A percentile compares a stretch with the other conserved stretches of the same genome.
phyloP scores from a whole-genome alignment of 2,113 vertebrate species.

The Anolis carolinensis region DNA sequence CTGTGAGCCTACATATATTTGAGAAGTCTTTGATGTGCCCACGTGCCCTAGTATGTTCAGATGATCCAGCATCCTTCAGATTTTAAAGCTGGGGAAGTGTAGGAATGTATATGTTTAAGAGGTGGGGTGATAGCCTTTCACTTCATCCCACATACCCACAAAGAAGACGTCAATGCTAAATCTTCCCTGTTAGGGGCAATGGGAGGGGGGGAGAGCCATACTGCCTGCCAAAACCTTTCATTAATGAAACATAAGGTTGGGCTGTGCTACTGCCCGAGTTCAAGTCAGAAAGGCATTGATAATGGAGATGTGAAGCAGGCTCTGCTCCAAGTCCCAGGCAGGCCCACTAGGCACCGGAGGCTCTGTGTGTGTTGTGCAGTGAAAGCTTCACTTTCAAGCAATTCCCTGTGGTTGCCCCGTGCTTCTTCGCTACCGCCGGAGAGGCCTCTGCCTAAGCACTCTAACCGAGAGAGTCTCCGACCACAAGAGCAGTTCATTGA shows the following conservation, averaged over 20 bases:
- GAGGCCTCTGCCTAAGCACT: slow-evolving; percentile 82
- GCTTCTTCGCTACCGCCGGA: slow-evolving; percentile 69
- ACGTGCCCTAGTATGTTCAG: neutral
- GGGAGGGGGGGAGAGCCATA: neutral
- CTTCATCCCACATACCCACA: neutral
- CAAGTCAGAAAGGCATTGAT: neutral
- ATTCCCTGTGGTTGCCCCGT: neutral
- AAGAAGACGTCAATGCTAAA: neutral
- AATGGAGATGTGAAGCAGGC: neutral
- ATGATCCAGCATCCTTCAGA: slow-evolving; percentile 6
- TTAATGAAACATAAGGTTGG: neutral
- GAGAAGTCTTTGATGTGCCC: neutral
- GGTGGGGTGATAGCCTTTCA: neutral
- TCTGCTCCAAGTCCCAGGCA: neutral
- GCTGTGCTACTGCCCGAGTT: neutral
- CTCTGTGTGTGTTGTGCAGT: neutral
- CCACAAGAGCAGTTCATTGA: slow-evolving; percentile 81
- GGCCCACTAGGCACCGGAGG: neutral
- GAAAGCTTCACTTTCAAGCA: neutral
- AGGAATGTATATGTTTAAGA: neutral
- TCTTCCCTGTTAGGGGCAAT: neutral
- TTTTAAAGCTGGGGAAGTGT: neutral
- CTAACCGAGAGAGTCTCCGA: slow-evolving; percentile 81
- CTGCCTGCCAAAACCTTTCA: slow-evolving; percentile 2
- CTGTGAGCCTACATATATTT: neutral